Percentiles rank a stretch among this genome's conserved stretches.
Conservation (phyloP, 2,113 vertebrate genomes). For the Chionodraco myersi region DNA sequence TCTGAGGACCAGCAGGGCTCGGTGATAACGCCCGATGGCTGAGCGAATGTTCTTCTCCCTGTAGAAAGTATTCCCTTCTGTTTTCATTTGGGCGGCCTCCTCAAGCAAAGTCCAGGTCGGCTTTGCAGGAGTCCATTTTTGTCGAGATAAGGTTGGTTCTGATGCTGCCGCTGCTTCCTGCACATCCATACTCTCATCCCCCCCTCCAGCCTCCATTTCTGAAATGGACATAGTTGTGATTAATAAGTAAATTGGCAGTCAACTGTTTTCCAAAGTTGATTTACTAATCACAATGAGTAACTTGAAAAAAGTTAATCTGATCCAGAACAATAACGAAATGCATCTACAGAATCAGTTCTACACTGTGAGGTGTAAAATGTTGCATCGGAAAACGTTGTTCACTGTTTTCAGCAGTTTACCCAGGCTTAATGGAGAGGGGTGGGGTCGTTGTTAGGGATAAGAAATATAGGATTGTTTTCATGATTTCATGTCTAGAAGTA, state of each 20-base stretch:
- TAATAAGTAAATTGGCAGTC: background rate
- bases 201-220: constrained; percentile 67
- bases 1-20: constrained; percentile 88
- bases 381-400: too few relatives aligned
- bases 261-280: background rate
- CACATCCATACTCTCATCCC: constrained; percentile 22
- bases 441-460: too few relatives aligned
- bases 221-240: constrained; percentile 7
- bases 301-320: too few relatives aligned
- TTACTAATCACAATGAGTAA: background rate
- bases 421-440: too few relatives aligned
- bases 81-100: constrained; percentile 86
- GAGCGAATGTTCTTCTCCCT: constrained; percentile 86
- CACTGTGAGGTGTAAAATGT: too few relatives aligned
- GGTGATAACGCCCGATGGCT: constrained; percentile 91
- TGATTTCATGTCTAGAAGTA: too few relatives aligned
- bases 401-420: too few relatives aligned
- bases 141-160: constrained; percentile 32
- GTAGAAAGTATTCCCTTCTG: constrained; percentile 88
- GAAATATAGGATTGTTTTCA: too few relatives aligned
- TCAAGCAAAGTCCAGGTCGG: constrained; percentile 78
- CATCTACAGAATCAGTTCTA: too few relatives aligned
- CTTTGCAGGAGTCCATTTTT: constrained; percentile 5
- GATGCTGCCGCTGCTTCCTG: constrained; percentile 40
- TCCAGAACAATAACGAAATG: too few relatives aligned